These are phyloP conservation scores for Drosophila teissieri DNA, from an alignment of 1,140 invertebrate species.

Conservation along the genomic window DNA sequence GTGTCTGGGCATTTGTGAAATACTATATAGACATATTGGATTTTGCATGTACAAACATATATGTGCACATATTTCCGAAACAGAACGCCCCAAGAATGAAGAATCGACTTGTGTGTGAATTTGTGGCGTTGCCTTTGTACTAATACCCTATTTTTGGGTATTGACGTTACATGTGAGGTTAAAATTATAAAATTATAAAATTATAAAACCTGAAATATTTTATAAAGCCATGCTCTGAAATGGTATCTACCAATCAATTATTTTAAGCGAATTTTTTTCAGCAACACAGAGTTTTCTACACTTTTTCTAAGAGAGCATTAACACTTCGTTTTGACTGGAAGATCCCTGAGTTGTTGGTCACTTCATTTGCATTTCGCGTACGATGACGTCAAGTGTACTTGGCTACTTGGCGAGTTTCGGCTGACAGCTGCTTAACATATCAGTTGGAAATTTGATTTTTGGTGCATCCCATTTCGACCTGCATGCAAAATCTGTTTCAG, in stretches of 20 bases:
- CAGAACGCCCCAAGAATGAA: constrained; percentile 44
- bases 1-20: constrained; percentile 63
- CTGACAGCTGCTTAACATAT: constrained; percentile 81
- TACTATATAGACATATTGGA: constrained; percentile 82
- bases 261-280: too few species aligned
- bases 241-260: too few species aligned
- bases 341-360: not conserved
- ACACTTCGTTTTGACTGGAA: not conserved
- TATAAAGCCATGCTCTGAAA: too few species aligned
- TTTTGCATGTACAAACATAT: constrained; percentile 65
- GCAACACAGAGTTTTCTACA: not conserved
- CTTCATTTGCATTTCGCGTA: constrained; percentile 77
- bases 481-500: constrained; percentile 79
- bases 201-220: too few species aligned
- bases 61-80: constrained; percentile 28
- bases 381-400: constrained; percentile 68
- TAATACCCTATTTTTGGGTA: constrained; percentile 17
- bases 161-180: not conserved
- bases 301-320: not conserved
- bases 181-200: too few species aligned
- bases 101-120: constrained; percentile 36
- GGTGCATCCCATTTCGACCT: constrained; percentile 47
- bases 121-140: constrained; percentile 35
- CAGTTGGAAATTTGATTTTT: constrained; percentile 76
- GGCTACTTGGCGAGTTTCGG: constrained; percentile 43